Percentiles rank a stretch among this genome's conserved stretches.
Evolutionary conservation across 2,113 vertebrate species (phyloP).

Genomic region (Mus spicilegus): DNA sequence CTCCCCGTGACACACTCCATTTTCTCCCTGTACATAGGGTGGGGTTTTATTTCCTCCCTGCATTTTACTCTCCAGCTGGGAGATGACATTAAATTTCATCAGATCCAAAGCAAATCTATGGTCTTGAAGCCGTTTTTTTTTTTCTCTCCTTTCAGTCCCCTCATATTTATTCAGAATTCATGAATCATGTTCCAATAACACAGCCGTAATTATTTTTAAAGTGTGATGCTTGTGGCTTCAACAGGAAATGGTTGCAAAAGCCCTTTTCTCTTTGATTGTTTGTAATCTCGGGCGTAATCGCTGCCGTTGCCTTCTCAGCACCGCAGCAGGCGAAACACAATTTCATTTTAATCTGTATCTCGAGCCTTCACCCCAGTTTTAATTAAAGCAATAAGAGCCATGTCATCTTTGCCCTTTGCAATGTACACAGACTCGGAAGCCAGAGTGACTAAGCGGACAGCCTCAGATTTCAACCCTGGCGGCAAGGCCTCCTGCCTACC

Average conservation of each 20-base stretch:
- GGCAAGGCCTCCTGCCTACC: neutral
- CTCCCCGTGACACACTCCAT: slow-evolving; percentile 84
- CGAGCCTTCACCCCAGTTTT: slow-evolving; percentile 86
- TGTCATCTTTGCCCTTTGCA: slow-evolving; percentile 86
- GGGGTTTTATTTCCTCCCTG: slow-evolving; percentile 26
- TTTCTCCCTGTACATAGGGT: slow-evolving; percentile 71
- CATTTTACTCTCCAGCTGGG: slow-evolving; percentile 85
- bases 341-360: slow-evolving; percentile 85
- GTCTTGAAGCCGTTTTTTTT: slow-evolving; percentile 78
- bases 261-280: slow-evolving; percentile 89
- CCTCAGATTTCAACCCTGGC: neutral
- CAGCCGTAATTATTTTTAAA: slow-evolving; percentile 90
- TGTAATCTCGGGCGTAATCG: slow-evolving; percentile 88
- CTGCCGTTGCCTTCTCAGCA: slow-evolving; percentile 83
- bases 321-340: slow-evolving; percentile 83
- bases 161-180: slow-evolving; percentile 89
- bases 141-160: slow-evolving; percentile 84
- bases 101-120: slow-evolving; percentile 85
- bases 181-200: slow-evolving; percentile 89
- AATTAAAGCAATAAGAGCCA: slow-evolving; percentile 89
- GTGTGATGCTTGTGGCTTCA: slow-evolving; percentile 89
- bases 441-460: slow-evolving; percentile 31
- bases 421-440: slow-evolving; percentile 79
- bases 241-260: slow-evolving; percentile 88
- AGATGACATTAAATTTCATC: slow-evolving; percentile 88